Evolutionary conservation across 1,140 invertebrate species (phyloP).

Genomic region (Copidosoma floridanum): DNA sequence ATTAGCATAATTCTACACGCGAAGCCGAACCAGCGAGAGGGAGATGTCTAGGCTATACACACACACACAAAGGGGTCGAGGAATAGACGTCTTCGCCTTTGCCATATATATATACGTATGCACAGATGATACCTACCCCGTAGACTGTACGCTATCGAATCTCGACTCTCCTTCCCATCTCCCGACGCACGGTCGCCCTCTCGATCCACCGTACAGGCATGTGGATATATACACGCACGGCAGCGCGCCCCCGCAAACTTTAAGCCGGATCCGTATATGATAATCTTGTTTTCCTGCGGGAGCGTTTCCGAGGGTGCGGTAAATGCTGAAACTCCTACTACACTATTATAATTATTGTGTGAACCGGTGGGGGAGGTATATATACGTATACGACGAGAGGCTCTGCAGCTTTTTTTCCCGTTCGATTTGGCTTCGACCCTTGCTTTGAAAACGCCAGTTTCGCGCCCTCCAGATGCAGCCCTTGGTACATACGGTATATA

Average conservation of each 20-base stretch:
- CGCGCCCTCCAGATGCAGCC: too few relatives aligned
- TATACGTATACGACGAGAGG: too few relatives aligned
- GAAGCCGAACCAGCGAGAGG: neutral
- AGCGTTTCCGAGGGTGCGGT: slow-evolving; percentile 12
- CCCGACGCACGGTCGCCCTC: neutral
- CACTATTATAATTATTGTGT: too few relatives aligned
- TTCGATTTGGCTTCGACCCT: too few relatives aligned
- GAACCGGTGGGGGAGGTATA: too few relatives aligned
- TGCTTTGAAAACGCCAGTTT: too few relatives aligned
- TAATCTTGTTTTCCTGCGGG: slow-evolving; percentile 22
- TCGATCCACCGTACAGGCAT: neutral
- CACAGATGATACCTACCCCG: too few relatives aligned
- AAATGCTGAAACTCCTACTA: too few relatives aligned
- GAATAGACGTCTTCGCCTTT: neutral
- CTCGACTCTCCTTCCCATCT: neutral
- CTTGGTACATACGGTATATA: too few relatives aligned
- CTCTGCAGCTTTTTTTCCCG: too few relatives aligned
- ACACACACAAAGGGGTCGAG: neutral
- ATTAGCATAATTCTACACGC: slow-evolving; percentile 23
- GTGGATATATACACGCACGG: neutral
- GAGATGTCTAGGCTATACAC: too few relatives aligned
- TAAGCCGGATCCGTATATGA: slow-evolving; percentile 24
- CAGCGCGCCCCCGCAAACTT: slow-evolving; percentile 1
- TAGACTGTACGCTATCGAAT: neutral
- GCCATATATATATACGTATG: too few relatives aligned